Conservation (phyloP, 2,113 vertebrate species). For the Eclectus roratus region DNA sequence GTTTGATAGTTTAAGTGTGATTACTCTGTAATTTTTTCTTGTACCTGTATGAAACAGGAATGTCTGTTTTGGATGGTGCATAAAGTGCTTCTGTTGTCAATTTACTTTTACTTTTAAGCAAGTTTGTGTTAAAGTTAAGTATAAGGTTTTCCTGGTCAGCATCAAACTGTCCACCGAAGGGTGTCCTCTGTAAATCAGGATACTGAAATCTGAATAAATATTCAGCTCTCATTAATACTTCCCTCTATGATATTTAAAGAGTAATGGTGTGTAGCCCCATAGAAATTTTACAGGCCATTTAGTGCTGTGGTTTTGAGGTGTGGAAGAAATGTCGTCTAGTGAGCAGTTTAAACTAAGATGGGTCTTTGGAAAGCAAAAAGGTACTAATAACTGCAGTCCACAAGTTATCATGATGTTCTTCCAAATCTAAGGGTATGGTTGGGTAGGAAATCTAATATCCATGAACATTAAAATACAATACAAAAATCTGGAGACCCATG, state of each 20-base stretch:
- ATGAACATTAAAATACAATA: neutral
- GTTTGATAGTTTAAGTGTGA: neutral
- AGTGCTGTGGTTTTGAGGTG: neutral
- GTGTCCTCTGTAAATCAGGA: neutral
- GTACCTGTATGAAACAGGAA: neutral
- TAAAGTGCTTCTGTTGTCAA: neutral
- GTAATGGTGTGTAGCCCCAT: neutral
- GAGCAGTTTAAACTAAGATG: neutral
- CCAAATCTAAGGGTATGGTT: neutral
- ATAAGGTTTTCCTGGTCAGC: neutral
- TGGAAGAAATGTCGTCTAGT: neutral
- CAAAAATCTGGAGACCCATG: neutral
- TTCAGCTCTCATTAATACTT: neutral
- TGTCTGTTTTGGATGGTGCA: neutral
- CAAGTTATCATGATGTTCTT: neutral
- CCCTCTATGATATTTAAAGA: neutral
- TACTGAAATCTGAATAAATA: neutral
- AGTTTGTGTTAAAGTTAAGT: neutral
- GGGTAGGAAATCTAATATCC: constrained; percentile 12
- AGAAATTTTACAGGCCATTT: constrained; percentile 42
- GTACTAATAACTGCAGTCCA: neutral
- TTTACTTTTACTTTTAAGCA: neutral
- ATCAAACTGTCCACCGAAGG: neutral
- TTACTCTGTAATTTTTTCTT: neutral
- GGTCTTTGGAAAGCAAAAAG: neutral